These are phyloP conservation scores for Margarornis squamiger DNA, from an alignment of 2,797 vertebrate genomes.

Conservation along the genomic window DNA sequence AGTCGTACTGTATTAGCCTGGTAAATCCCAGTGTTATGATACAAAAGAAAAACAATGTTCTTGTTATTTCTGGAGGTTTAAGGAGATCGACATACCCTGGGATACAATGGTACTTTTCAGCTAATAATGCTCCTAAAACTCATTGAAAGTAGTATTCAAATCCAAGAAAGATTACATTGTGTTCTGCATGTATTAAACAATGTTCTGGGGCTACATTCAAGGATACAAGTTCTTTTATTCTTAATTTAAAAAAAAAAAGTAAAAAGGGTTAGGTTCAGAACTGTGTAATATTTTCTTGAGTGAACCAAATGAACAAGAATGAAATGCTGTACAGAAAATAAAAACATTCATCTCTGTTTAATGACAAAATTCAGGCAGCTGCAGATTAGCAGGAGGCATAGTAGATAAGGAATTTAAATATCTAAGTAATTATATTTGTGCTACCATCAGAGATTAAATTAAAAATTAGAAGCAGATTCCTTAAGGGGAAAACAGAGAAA, in stretches of 20 bases:
- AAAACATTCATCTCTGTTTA: not conserved
- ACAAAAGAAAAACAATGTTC: slow-evolving; percentile 63
- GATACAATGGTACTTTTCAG: slow-evolving; percentile 59
- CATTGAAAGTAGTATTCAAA: not conserved
- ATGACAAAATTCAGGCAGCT: not conserved
- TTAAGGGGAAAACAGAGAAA: not conserved
- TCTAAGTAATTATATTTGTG: not conserved
- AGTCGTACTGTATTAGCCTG: slow-evolving; percentile 17
- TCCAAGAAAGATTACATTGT: slow-evolving; percentile 51
- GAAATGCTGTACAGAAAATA: not conserved
- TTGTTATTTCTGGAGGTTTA: slow-evolving; percentile 63
- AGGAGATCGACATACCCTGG: slow-evolving; percentile 31
- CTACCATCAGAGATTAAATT: not conserved
- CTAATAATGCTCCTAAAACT: slow-evolving; percentile 11
- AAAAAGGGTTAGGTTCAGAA: not conserved
- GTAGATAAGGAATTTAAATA: not conserved
- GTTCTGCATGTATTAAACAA: not conserved
- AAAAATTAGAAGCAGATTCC: not conserved
- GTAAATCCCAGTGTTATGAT: slow-evolving; percentile 54
- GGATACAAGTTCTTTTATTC: not conserved
- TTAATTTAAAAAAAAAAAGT: not conserved
- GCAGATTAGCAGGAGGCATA: not conserved
- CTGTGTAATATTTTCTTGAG: not conserved
- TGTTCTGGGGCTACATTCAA: slow-evolving; percentile 6
- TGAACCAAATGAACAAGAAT: not conserved